These are phyloP conservation scores for Corydoras sp. DNA, from an alignment of 2,113 vertebrate genomes.

Conservation along the genomic window DNA sequence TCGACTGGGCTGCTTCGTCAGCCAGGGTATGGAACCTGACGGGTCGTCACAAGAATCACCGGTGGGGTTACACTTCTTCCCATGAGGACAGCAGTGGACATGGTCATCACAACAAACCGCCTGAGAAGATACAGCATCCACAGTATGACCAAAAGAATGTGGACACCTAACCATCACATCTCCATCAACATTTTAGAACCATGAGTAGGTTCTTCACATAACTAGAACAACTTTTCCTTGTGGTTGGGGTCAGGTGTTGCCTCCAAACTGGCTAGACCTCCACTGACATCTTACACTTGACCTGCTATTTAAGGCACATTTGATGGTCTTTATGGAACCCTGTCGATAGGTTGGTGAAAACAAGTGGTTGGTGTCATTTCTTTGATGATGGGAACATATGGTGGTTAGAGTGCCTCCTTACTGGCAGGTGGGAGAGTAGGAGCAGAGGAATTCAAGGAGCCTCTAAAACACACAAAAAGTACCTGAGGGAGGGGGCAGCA, in stretches of 20 bases:
- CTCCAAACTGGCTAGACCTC: slow-evolving; percentile 31
- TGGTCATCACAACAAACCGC: slow-evolving; percentile 66
- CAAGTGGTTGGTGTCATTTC: slow-evolving; percentile 39
- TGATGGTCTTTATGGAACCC: too few relatives aligned
- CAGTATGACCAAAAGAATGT: too few relatives aligned
- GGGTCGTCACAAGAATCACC: slow-evolving; percentile 44
- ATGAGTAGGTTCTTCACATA: too few relatives aligned
- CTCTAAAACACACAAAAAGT: too few relatives aligned
- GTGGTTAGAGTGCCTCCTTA: too few relatives aligned
- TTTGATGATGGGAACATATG: too few relatives aligned
- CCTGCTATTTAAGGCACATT: too few relatives aligned
- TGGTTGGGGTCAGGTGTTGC: not conserved
- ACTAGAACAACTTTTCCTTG: too few relatives aligned
- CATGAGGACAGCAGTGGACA: slow-evolving; percentile 68
- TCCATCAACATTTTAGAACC: too few relatives aligned
- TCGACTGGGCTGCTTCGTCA: slow-evolving; percentile 47
- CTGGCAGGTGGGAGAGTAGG: too few relatives aligned
- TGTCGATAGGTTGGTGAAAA: not conserved
- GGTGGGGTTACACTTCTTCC: slow-evolving; percentile 53
- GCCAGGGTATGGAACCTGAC: slow-evolving; percentile 35
- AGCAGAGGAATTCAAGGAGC: too few relatives aligned
- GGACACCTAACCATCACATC: too few relatives aligned
- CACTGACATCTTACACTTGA: slow-evolving; percentile 52
- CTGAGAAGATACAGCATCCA: slow-evolving; percentile 37
- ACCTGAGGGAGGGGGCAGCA: slow-evolving; percentile 49